A percentile compares a stretch with the other conserved stretches of the same genome.
phyloP scores from a whole-genome alignment of 2,888 invertebrate genomes.

The Drosophila niveifrons region DNA sequence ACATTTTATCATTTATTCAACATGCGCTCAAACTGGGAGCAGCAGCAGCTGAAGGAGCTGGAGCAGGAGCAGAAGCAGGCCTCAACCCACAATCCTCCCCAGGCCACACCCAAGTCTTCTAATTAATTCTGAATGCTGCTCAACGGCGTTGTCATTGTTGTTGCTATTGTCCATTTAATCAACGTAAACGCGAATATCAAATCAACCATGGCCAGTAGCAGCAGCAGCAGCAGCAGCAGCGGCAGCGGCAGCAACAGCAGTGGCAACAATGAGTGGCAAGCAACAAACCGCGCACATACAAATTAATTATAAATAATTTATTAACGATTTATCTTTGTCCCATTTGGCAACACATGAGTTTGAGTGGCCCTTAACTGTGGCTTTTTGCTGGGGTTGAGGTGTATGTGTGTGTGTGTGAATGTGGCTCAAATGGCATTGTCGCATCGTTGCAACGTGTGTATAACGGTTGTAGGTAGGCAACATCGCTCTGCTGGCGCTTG shows the following conservation, averaged over 20 bases:
- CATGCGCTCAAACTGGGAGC: slow-evolving; percentile 64
- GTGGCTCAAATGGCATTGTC: slow-evolving; percentile 21
- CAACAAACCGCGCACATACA: slow-evolving; percentile 70
- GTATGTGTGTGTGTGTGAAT: slow-evolving; percentile 21
- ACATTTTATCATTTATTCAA: slow-evolving; percentile 81
- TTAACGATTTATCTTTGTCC: slow-evolving; percentile 80
- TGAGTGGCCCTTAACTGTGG: slow-evolving; percentile 39
- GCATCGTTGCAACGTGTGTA: slow-evolving; percentile 45
- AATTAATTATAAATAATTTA: slow-evolving; percentile 83
- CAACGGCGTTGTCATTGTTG: slow-evolving; percentile 43
- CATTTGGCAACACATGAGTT: slow-evolving; percentile 70
- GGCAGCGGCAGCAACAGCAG: slow-evolving; percentile 19
- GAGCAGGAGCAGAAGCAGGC: slow-evolving; percentile 22
- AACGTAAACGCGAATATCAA: slow-evolving; percentile 81
- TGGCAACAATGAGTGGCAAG: slow-evolving; percentile 46
- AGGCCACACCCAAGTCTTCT: slow-evolving; percentile 54
- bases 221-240: slow-evolving; percentile 29
- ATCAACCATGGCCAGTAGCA: slow-evolving; percentile 60
- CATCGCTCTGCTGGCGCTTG: slow-evolving; percentile 67
- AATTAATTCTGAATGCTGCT: slow-evolving; percentile 73
- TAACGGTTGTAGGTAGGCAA: slow-evolving; percentile 27
- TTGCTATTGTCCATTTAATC: slow-evolving; percentile 73
- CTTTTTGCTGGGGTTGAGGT: not conserved
- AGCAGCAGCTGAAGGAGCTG: not conserved
- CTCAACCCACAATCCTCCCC: slow-evolving; percentile 10